Evolutionary conservation across 2,888 invertebrate genomes (phyloP), one percentile per base, ranked within the genome.

Genomic region (Cheilosia scutellata): DNA sequence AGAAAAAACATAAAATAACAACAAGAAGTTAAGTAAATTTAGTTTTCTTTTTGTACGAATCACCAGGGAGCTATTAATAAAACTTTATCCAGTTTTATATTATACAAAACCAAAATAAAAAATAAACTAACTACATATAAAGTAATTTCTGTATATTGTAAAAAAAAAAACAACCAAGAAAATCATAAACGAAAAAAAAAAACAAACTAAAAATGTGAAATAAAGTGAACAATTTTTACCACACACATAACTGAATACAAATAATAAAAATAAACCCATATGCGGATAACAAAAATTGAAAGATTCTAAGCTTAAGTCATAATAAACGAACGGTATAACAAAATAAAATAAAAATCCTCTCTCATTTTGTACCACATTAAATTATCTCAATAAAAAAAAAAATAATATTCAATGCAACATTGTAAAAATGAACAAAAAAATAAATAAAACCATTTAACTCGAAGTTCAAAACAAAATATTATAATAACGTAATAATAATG

Each of bases 191-290:
- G 29, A 55, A 4, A 58, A 80, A 37, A 75, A 83, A 51, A 53
- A 70, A 71, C 16, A 16, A 83, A 68, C 42, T 71, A 60, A 74
- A 44, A 83, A 72, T 80, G 72, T 76, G 70, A 76, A 83, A 72
- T 72, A 63, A 82, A 86, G 72, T 76, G 87, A 88, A 55, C 84
- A 89, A 89, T 90, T 89, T 89, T 89, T 90, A 89, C 90, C 84
- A 75, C 82, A 72, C 77, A 40, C 83, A 75, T 77, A 86, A 87
- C 42, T 89, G 88, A 90, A 90, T 89, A 88, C 11, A 79, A 89
- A 90, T 90, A 90, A 90, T 88, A 90, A 89, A 89, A 83, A 89
- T 87, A n/a, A 27, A 74, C 62, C 44, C 60, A 63, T 63, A 68
- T 66, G 44, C 70, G 44, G 31, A 65, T 70, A 70, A 31, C 20